Conservation (phyloP, 2,888 invertebrate species). For the Piscicola geometra region DNA sequence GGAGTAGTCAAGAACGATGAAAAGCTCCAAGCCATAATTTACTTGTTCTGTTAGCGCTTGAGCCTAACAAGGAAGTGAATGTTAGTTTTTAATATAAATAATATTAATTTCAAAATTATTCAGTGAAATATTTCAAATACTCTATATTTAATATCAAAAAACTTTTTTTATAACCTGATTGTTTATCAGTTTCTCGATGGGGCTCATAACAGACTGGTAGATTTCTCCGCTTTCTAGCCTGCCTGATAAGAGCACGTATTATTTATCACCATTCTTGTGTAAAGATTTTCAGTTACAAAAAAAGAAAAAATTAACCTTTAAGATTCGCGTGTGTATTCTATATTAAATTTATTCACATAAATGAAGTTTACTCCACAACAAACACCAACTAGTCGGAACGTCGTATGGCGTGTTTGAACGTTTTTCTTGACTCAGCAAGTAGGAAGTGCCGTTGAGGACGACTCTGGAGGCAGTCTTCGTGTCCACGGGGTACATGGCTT, state of each 20-base stretch:
- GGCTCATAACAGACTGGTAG: neutral
- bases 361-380: no score
- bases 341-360: no score
- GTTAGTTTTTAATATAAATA: no score
- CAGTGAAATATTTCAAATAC: no score
- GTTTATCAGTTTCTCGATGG: constrained; percentile 18
- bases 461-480: neutral
- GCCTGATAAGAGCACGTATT: neutral
- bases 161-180: neutral
- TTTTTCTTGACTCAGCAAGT: constrained; percentile 15
- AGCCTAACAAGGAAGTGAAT: no score
- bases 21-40: constrained; percentile 33
- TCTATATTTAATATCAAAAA: neutral
- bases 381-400: neutral
- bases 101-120: no score
- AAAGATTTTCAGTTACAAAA: neutral
- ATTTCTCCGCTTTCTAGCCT: neutral
- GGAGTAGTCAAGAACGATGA: constrained; percentile 39
- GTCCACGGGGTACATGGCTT: constrained; percentile 5
- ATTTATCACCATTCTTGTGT: neutral
- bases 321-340: neutral
- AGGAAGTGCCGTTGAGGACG: constrained; percentile 13
- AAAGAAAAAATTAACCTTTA: neutral
- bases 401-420: neutral
- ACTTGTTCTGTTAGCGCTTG: neutral